Base-by-base conservation (phyloP, 2,888 invertebrate genomes). In the Netelia fuscicornis region DNA sequence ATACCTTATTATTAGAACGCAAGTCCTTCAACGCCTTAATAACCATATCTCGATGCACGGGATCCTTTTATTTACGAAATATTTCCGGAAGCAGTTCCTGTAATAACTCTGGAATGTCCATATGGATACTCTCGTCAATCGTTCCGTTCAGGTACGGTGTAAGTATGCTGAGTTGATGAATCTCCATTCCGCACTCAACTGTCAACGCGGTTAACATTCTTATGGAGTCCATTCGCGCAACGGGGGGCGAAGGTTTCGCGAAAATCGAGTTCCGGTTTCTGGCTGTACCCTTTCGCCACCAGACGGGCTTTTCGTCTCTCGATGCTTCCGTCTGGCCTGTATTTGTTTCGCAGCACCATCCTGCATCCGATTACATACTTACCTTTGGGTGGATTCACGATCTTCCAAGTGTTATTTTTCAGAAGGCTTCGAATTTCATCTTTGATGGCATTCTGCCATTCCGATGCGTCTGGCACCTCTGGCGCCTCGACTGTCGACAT, bases 71-170 rank as follows among this genome's bases (percentile, higher is more conserved):
- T 52, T 52, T 13, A 8, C 52, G 52, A 2, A 52, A 3, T 2
- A 52, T 52, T n/a, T 52, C 52, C 2, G 11, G 13, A 13, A 52
- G 11, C 5, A n/a, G 2, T 2, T 52, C 52, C 3, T 11, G 1
- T 2, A 52, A n/a, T 2, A 11, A 13, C 52, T 52, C 6, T 11
- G 87, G 85, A 17, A 67, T 25, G 48, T 86, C 78, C 87, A 87
- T 84, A 48, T 60, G 79, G 11, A 87, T 60, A 10, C 75, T 72
- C 52, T 86, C 86, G 17, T 87, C 64, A 6, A 88, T 20, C 2
- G 72, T 56, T 54, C 87, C 87, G 54, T 87, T 85, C n/a, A 88
- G 54, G 48, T 80, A 88, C 11, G 87, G 84, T 2, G 85, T 86
- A 1, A 77, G 72, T 2, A 88, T 68, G 68, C 87, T 87, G 13